Evolutionary conservation across 2,888 invertebrate genomes (phyloP).

Genomic region (Sphaerophoria rueppellii): DNA sequence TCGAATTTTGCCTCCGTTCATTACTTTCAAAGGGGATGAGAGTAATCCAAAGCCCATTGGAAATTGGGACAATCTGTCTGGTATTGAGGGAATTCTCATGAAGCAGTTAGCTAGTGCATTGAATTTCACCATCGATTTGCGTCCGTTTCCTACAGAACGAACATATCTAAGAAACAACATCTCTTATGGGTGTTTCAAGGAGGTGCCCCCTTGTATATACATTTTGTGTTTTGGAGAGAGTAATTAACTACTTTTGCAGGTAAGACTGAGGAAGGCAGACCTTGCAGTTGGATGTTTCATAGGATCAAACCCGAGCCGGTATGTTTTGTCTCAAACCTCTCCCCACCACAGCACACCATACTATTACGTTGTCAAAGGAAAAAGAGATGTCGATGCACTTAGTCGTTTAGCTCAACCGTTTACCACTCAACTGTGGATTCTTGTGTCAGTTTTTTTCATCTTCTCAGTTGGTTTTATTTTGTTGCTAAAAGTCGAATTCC

Average conservation of each 20-base stretch:
- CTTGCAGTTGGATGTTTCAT: constrained; percentile 77
- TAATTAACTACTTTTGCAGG: constrained; percentile 59
- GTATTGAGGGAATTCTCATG: constrained; percentile 78
- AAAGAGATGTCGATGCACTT: constrained; percentile 68
- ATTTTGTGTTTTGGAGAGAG: neutral
- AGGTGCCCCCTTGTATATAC: constrained; percentile 41
- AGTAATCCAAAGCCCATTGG: constrained; percentile 69
- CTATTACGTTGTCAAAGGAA: neutral
- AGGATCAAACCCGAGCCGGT: constrained; percentile 70
- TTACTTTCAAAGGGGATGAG: constrained; percentile 75
- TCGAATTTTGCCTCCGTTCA: constrained; percentile 74
- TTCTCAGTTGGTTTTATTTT: neutral
- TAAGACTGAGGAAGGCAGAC: constrained; percentile 72
- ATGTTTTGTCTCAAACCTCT: constrained; percentile 74
- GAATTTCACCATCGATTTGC: constrained; percentile 75
- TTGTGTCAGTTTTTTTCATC: constrained; percentile 39
- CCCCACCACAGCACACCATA: constrained; percentile 74
- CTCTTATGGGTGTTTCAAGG: constrained; percentile 75
- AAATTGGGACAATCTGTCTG: constrained; percentile 74
- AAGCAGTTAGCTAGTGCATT: constrained; percentile 74
- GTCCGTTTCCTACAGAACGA: constrained; percentile 68
- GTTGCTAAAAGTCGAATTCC: constrained; percentile 3
- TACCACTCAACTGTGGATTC: constrained; percentile 74
- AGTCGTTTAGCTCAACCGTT: constrained; percentile 76
- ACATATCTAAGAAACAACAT: constrained; percentile 67